Evolutionary conservation across 2,888 invertebrate genomes (phyloP).

Genomic region (Biston stratarius): DNA sequence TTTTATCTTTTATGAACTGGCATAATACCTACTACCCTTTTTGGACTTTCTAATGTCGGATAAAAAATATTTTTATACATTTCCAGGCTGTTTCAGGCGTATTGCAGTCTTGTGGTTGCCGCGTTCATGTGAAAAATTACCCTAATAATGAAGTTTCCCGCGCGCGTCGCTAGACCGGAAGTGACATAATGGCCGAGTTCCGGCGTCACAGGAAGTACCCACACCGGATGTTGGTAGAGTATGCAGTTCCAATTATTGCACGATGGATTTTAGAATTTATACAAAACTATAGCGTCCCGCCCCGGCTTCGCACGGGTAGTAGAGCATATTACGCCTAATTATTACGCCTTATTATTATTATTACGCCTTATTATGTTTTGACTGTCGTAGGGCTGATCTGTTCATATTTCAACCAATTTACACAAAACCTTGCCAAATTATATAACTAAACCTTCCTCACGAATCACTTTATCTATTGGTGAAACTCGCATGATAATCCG

Average conservation of each 20-base stretch:
- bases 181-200: constrained; percentile 69
- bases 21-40: too few relatives aligned
- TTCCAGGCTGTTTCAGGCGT: not conserved
- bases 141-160: constrained; percentile 58
- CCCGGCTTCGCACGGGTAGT: too few relatives aligned
- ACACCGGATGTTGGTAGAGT: constrained; percentile 53
- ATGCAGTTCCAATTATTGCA: constrained; percentile 34
- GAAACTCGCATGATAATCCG: too few relatives aligned
- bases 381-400: too few relatives aligned
- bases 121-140: constrained; percentile 59
- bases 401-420: too few relatives aligned
- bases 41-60: not conserved
- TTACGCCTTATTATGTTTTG: too few relatives aligned
- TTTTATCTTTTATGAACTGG: not conserved
- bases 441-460: too few relatives aligned
- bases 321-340: too few relatives aligned
- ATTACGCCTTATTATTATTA: too few relatives aligned
- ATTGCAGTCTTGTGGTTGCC: constrained; percentile 17
- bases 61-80: not conserved
- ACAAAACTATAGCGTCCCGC: too few relatives aligned
- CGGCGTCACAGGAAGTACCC: constrained; percentile 61
- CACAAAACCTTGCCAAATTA: too few relatives aligned
- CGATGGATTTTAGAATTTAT: constrained; percentile 13
- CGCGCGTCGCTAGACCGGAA: constrained; percentile 54
- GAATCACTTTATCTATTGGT: too few relatives aligned